Evolutionary conservation across 2,797 vertebrate species (phyloP).

Genomic region (Distichodus sexfasciatus): DNA sequence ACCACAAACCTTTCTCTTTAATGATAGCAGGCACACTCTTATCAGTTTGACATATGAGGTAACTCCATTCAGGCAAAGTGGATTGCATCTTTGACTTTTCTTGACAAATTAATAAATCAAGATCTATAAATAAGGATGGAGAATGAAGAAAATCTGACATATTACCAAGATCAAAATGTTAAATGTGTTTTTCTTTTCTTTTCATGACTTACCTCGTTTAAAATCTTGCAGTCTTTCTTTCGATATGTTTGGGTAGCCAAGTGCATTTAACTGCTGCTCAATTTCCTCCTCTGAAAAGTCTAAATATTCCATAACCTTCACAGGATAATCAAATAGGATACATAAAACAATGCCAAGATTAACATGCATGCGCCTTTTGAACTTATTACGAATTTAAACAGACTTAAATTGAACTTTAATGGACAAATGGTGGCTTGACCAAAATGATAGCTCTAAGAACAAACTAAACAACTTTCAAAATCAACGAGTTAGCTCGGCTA

Average conservation of each 20-base stretch:
- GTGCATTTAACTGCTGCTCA: slow-evolving; percentile 62
- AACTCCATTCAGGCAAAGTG: slow-evolving; percentile 42
- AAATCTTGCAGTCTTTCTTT: slow-evolving; percentile 67
- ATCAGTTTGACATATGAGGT: slow-evolving; percentile 18
- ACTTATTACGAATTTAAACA: too few relatives aligned
- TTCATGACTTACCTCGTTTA: slow-evolving; percentile 65
- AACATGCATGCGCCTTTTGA: too few relatives aligned
- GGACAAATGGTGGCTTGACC: too few relatives aligned
- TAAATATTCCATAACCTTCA: slow-evolving; percentile 63
- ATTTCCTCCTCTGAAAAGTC: slow-evolving; percentile 78
- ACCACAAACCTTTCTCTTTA: slow-evolving; percentile 67
- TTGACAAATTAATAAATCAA: slow-evolving; percentile 67
- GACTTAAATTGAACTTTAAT: too few relatives aligned
- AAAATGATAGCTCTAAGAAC: too few relatives aligned
- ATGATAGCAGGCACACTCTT: slow-evolving; percentile 62
- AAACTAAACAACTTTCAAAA: too few relatives aligned
- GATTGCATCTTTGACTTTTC: slow-evolving; percentile 58
- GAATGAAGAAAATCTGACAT: not conserved
- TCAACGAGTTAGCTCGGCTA: too few relatives aligned
- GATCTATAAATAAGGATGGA: slow-evolving; percentile 55
- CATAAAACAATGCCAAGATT: not conserved
- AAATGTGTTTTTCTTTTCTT: not conserved
- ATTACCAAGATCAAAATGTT: not conserved
- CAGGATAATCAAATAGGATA: not conserved
- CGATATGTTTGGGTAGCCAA: slow-evolving; percentile 72